Conservation (phyloP, 2,797 vertebrate species). For the Sebastes cheni region DNA sequence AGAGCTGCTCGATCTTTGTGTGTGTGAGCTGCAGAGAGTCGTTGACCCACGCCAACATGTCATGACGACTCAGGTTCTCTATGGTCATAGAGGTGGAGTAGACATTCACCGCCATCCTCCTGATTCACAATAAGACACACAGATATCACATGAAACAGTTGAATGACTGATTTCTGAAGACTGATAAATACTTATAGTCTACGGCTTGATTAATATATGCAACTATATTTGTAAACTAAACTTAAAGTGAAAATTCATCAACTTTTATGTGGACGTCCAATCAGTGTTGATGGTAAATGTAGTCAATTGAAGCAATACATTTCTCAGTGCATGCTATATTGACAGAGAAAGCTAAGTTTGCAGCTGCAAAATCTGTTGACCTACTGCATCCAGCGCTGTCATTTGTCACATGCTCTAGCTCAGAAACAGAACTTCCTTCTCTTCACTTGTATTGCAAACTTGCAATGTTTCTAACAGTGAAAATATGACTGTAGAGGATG, state of each 20-base stretch:
- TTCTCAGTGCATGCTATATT: not conserved
- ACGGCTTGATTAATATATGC: not conserved
- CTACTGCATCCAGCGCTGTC: no score
- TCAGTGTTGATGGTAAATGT: not conserved
- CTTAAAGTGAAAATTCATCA: not conserved
- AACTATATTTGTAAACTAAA: not conserved
- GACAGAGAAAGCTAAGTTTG: no score
- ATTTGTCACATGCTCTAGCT: no score
- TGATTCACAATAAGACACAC: slow-evolving; percentile 66
- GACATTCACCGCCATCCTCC: slow-evolving; percentile 98
- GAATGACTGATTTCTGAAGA: not conserved
- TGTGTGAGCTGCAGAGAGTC: slow-evolving; percentile 94
- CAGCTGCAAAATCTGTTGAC: no score
- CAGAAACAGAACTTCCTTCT: no score
- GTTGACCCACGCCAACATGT: slow-evolving; percentile 97
- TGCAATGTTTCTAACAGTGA: no score
- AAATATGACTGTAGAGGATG: no score
- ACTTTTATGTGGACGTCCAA: not conserved
- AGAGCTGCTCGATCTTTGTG: slow-evolving; percentile 96
- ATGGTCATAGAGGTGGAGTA: slow-evolving; percentile 95
- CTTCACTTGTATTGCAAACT: no score
- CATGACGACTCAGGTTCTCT: slow-evolving; percentile 97
- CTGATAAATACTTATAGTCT: not conserved
- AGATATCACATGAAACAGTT: not conserved
- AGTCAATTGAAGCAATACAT: not conserved